phyloP scores from a whole-genome alignment of 2,113 vertebrate species.

The Atlantisia rogersi region DNA sequence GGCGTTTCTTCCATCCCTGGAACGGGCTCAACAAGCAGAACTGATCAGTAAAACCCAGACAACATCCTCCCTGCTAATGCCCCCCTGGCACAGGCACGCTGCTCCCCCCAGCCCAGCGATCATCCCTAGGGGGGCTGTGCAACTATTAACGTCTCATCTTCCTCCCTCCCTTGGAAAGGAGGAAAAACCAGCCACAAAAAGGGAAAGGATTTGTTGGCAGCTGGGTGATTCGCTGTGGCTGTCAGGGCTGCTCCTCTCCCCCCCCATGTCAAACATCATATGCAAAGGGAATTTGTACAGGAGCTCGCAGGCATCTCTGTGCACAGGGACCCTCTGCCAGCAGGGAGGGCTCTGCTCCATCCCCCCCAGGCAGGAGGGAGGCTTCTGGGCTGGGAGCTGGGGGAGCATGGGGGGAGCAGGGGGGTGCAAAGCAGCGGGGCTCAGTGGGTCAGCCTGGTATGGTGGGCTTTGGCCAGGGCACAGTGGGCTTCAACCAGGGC shows the following conservation, averaged over 20 bases:
- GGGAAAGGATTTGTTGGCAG: not conserved
- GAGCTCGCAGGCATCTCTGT: rapidly evolving
- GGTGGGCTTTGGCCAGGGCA: not conserved
- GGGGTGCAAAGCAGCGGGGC: not conserved
- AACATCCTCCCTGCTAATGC: not conserved
- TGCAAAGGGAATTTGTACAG: not conserved
- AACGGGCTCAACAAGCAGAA: conserved; percentile 65
- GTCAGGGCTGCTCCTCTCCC: not conserved
- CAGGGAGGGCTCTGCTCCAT: rapidly evolving
- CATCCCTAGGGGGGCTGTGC: not conserved
- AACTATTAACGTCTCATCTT: not conserved
- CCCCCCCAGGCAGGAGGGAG: not conserved
- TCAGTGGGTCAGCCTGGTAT: not conserved
- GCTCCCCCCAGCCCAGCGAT: not conserved
- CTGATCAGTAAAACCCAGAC: conserved; percentile 63
- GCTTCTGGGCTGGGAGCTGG: not conserved
- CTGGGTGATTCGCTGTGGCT: not conserved
- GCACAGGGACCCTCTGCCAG: not conserved
- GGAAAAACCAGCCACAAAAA: not conserved
- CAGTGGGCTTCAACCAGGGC: not conserved
- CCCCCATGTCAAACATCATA: not conserved
- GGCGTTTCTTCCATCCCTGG: conserved; percentile 38
- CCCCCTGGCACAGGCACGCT: rapidly evolving
- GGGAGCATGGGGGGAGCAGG: not conserved
- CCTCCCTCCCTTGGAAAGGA: not conserved